Percentiles rank a stretch among this genome's conserved stretches.
These are phyloP conservation scores for Budorcas taxicolor DNA, from an alignment of 2,113 vertebrate genomes.

Conservation along the genomic window DNA sequence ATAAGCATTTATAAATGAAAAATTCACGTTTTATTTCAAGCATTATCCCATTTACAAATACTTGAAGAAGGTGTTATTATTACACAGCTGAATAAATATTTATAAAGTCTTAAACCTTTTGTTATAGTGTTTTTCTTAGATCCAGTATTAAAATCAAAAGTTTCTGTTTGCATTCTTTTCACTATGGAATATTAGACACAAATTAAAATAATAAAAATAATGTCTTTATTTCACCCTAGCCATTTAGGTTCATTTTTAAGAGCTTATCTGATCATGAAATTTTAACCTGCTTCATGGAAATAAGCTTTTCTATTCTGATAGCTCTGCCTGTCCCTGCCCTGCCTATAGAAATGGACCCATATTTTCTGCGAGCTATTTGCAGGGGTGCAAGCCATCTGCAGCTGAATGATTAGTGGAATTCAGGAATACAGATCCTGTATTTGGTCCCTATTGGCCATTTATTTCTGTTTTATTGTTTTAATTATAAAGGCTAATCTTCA, in stretches of 20 bases:
- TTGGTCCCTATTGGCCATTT: slow-evolving; percentile 38
- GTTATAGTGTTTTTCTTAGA: neutral
- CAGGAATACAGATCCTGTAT: slow-evolving; percentile 15
- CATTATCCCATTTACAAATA: neutral
- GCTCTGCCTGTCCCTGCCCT: slow-evolving; percentile 12
- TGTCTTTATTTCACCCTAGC: slow-evolving; percentile 41
- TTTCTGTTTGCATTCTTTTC: slow-evolving; percentile 42
- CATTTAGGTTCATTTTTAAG: slow-evolving; percentile 56
- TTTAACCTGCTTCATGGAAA: slow-evolving; percentile 46
- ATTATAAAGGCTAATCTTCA: slow-evolving; percentile 68
- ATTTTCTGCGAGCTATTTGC: slow-evolving; percentile 44
- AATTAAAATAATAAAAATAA: slow-evolving; percentile 37
- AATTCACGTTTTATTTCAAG: neutral
- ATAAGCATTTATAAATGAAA: neutral
- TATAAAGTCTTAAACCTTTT: neutral
- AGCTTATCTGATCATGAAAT: slow-evolving; percentile 52
- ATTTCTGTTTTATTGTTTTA: slow-evolving; percentile 77
- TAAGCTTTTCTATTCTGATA: slow-evolving; percentile 38
- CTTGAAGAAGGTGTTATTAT: neutral
- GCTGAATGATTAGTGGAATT: slow-evolving; percentile 45
- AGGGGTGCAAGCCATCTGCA: slow-evolving; percentile 35
- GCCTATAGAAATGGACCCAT: neutral
- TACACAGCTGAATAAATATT: neutral
- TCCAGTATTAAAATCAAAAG: slow-evolving; percentile 55
- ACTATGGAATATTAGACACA: neutral